Conservation (phyloP, 2,113 vertebrate genomes). For the Romanogobio albipinnatus region DNA sequence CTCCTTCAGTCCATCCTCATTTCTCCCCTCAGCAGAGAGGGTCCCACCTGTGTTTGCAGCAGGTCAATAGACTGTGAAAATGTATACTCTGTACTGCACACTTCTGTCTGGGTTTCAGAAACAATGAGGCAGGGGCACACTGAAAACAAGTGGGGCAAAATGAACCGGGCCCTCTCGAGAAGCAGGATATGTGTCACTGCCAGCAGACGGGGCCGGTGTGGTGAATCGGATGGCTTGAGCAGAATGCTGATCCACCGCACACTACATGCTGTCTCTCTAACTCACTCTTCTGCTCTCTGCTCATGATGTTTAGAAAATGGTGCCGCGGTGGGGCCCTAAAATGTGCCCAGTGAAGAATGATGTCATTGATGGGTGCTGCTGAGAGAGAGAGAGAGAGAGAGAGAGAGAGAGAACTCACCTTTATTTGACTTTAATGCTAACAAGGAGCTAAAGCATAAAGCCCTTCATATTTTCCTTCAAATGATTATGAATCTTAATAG, state of each 20-base stretch:
- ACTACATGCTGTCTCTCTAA: not conserved
- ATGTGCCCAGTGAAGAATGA: conserved; percentile 28
- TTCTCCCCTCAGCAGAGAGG: conserved; percentile 4
- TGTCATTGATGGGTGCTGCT: conserved; percentile 20
- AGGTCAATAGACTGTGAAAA: conserved; percentile 40
- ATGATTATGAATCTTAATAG: not conserved
- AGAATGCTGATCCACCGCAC: conserved; percentile 54
- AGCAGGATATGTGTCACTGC: conserved; percentile 55
- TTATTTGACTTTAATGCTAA: conserved; percentile 29
- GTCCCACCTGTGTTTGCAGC: conserved; percentile 21
- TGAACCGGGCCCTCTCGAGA: conserved; percentile 48
- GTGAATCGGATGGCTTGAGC: conserved; percentile 42
- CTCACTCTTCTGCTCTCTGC: not conserved
- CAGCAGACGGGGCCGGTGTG: conserved; percentile 36
- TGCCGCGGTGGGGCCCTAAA: not conserved
- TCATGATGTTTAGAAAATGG: conserved; percentile 22
- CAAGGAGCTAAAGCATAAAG: conserved; percentile 3
- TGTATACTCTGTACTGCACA: conserved; percentile 39
- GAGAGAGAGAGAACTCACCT: conserved; percentile 3
- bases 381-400: conserved; percentile 4
- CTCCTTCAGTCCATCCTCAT: not conserved
- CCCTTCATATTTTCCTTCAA: not conserved
- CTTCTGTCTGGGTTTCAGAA: conserved; percentile 52
- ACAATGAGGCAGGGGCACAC: conserved; percentile 37
- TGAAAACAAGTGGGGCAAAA: conserved; percentile 51